Evolutionary conservation across 2,888 invertebrate species (phyloP).

Genomic region (Volucella bombylans): DNA sequence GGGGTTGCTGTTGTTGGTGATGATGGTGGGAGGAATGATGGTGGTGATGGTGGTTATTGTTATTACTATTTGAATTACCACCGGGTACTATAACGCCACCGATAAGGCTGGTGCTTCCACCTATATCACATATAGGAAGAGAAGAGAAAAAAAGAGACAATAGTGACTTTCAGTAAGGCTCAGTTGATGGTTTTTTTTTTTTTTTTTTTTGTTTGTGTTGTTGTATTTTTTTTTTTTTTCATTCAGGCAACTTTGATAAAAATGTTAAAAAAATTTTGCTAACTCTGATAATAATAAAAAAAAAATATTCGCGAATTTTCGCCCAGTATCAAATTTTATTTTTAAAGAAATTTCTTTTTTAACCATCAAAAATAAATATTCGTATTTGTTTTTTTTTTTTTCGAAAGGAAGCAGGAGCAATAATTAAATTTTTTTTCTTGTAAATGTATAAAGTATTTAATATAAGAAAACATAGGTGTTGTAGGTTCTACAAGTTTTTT

Average conservation of each 20-base stretch:
- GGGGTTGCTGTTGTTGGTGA: constrained; percentile 77
- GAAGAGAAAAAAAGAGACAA: constrained; percentile 83
- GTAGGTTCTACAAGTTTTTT: constrained; percentile 53
- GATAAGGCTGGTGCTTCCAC: constrained; percentile 82
- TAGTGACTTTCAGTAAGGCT: constrained; percentile 83
- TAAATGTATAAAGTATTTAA: constrained; percentile 66
- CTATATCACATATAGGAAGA: constrained; percentile 83
- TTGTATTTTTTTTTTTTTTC: constrained; percentile 69
- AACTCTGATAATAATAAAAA: constrained; percentile 59
- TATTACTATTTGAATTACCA: constrained; percentile 81
- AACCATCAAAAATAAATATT: constrained; percentile 62
- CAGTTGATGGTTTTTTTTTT: constrained; percentile 75
- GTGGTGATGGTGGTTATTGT: constrained; percentile 79
- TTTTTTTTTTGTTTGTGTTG: constrained; percentile 72
- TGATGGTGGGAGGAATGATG: constrained; percentile 79
- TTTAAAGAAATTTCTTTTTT: constrained; percentile 44
- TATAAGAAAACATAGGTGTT: constrained; percentile 65
- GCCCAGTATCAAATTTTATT: constrained; percentile 47
- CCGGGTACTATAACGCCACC: constrained; percentile 83
- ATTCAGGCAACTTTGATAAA: constrained; percentile 73
- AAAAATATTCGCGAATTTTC: constrained; percentile 58
- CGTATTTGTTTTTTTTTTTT: constrained; percentile 32
- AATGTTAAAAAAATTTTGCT: constrained; percentile 72
- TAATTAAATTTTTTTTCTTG: constrained; percentile 37
- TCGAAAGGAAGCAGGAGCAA: constrained; percentile 71